phyloP scores from a whole-genome alignment of 2,888 invertebrate genomes.

The Cacoxenus indagator region DNA sequence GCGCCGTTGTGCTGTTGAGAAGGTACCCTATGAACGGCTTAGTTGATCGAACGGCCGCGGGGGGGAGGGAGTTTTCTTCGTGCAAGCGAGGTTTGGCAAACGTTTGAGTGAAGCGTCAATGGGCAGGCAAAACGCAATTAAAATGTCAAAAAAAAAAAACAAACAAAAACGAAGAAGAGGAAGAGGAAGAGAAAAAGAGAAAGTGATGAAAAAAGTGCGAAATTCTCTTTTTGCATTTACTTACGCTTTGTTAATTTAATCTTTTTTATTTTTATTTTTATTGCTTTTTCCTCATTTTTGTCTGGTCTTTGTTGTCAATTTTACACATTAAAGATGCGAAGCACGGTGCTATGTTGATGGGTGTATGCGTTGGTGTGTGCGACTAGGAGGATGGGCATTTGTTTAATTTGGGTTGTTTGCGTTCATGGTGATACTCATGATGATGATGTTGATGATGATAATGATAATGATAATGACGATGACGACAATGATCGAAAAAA shows the following conservation, averaged over 20 bases:
- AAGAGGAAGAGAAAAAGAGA: not conserved
- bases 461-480: too few relatives aligned
- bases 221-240: conserved; percentile 43
- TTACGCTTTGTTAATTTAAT: not conserved
- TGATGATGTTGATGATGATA: too few relatives aligned
- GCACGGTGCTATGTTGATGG: too few relatives aligned
- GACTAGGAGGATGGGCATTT: too few relatives aligned
- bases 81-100: not conserved
- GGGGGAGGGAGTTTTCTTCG: too few relatives aligned
- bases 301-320: not conserved
- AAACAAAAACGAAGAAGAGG: conserved; percentile 53
- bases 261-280: conserved; percentile 26
- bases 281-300: not conserved
- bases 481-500: not conserved
- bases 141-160: conserved; percentile 63
- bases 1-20: too few relatives aligned
- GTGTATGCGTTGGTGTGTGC: too few relatives aligned
- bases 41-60: not conserved
- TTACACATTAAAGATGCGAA: too few relatives aligned
- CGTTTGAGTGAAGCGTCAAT: not conserved
- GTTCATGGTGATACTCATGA: too few relatives aligned
- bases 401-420: too few relatives aligned
- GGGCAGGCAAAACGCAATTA: conserved; percentile 56
- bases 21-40: not conserved
- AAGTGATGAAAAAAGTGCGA: conserved; percentile 18